Percentiles rank a stretch among this genome's conserved stretches.
Evolutionary conservation across 1,140 invertebrate genomes (phyloP).

Genomic region (Drosophila ficusphila): DNA sequence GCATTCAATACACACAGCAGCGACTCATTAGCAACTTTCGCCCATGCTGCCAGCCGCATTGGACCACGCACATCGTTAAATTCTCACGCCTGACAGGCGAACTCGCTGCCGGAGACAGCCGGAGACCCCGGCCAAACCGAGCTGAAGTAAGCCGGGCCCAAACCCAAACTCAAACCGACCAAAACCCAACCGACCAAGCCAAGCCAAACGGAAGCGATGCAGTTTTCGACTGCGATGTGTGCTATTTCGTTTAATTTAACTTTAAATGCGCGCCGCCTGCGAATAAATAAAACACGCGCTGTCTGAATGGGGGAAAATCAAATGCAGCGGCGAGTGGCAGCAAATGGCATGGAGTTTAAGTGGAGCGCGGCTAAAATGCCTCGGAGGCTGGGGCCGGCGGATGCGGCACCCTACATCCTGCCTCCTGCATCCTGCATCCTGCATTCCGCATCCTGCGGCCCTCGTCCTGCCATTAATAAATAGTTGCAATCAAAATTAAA

Average conservation of each 20-base stretch:
- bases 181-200: slow-evolving; percentile 8
- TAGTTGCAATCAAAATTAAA: slow-evolving; percentile 77
- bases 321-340: slow-evolving; percentile 27
- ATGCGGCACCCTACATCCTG: slow-evolving; percentile 18
- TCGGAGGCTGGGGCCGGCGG: slow-evolving; percentile 7
- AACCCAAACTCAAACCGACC: too few relatives aligned
- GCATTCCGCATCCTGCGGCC: too few relatives aligned
- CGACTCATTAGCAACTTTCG: slow-evolving; percentile 42
- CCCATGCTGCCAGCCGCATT: slow-evolving; percentile 24
- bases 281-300: slow-evolving; percentile 30
- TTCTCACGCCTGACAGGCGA: slow-evolving; percentile 64
- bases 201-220: slow-evolving; percentile 9
- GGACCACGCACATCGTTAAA: slow-evolving; percentile 67
- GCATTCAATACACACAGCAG: slow-evolving; percentile 5
- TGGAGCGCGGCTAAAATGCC: slow-evolving; percentile 53
- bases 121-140: slow-evolving; percentile 27
- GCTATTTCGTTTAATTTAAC: slow-evolving; percentile 52
- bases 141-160: slow-evolving; percentile 7
- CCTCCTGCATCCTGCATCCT: slow-evolving; percentile 22
- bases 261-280: slow-evolving; percentile 45
- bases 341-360: slow-evolving; percentile 58
- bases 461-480: slow-evolving; percentile 63
- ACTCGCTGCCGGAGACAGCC: slow-evolving; percentile 47
- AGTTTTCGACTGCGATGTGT: slow-evolving; percentile 41
- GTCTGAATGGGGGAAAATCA: slow-evolving; percentile 12